Percentiles rank a stretch among this genome's conserved stretches.
Conservation (phyloP, 2,888 invertebrate species). For the Desoria tigrina region DNA sequence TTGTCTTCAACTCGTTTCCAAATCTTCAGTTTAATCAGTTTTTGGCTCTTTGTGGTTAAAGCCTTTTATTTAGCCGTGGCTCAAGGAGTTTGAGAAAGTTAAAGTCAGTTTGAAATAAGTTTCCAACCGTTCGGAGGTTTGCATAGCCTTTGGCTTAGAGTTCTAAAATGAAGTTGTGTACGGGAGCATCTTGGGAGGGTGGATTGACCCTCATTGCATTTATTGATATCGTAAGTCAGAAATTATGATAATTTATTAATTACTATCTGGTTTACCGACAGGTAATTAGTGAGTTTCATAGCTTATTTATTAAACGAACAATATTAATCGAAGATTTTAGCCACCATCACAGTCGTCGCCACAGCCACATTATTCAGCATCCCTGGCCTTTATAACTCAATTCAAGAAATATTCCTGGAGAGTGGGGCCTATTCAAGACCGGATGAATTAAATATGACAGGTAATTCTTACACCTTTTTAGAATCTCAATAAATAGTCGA, state of each 20-base stretch:
- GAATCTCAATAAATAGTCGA: too few species aligned
- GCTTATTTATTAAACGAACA: background rate
- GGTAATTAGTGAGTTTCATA: background rate
- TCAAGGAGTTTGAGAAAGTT: too few species aligned
- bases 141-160: too few species aligned
- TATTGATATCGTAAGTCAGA: slow-evolving; percentile 44
- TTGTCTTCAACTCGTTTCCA: too few species aligned
- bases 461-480: too few species aligned
- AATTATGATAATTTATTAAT: background rate
- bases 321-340: slow-evolving; percentile 34
- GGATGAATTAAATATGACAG: slow-evolving; percentile 38
- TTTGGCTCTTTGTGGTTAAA: too few species aligned
- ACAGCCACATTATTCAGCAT: slow-evolving; percentile 33
- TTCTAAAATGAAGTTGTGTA: slow-evolving; percentile 32
- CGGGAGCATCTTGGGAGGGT: slow-evolving; percentile 39
- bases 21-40: too few species aligned
- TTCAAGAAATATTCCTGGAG: slow-evolving; percentile 43
- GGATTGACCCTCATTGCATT: slow-evolving; percentile 44
- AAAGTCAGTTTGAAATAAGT: too few species aligned
- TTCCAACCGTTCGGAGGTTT: too few species aligned
- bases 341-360: slow-evolving; percentile 36
- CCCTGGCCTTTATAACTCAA: slow-evolving; percentile 43
- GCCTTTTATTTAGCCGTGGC: too few species aligned
- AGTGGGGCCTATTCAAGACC: slow-evolving; percentile 30
- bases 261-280: background rate